These are phyloP conservation scores for Baryphthengus martii DNA, from an alignment of 2,113 vertebrate genomes.

Conservation along the genomic window DNA sequence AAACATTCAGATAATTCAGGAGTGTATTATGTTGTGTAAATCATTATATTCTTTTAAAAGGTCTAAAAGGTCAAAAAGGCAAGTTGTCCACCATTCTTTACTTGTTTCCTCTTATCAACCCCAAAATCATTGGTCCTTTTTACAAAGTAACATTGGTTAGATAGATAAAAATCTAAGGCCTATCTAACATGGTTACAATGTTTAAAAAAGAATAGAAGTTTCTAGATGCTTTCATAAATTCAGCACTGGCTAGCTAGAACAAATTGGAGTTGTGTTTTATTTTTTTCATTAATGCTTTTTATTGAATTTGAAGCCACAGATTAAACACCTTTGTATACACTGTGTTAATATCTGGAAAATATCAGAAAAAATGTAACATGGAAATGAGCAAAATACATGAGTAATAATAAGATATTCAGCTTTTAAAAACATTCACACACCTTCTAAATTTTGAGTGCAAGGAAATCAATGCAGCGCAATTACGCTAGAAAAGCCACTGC, in stretches of 20 bases:
- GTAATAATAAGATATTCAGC: not conserved
- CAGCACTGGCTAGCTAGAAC: not conserved
- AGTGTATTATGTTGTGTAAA: not conserved
- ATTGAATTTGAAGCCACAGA: not conserved
- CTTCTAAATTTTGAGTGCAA: constrained; percentile 21
- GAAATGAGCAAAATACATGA: not conserved
- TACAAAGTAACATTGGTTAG: not conserved
- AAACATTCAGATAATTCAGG: not conserved
- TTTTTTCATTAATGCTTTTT: not conserved
- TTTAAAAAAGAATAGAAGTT: not conserved
- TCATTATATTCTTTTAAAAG: not conserved
- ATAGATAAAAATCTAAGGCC: not conserved
- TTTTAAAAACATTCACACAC: constrained; percentile 28
- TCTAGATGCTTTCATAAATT: not conserved
- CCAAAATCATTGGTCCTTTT: not conserved
- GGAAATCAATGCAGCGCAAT: constrained; percentile 51
- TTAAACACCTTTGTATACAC: not conserved
- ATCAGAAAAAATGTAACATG: accelerated
- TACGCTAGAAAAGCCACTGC: constrained; percentile 60
- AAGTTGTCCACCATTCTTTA: not conserved
- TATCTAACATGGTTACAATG: not conserved
- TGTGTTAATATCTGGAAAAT: not conserved
- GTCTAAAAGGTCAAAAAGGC: not conserved
- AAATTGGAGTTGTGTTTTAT: not conserved
- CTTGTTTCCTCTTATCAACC: not conserved